Conservation (phyloP, 2,888 invertebrate genomes). For the Dascillus cervinus region DNA sequence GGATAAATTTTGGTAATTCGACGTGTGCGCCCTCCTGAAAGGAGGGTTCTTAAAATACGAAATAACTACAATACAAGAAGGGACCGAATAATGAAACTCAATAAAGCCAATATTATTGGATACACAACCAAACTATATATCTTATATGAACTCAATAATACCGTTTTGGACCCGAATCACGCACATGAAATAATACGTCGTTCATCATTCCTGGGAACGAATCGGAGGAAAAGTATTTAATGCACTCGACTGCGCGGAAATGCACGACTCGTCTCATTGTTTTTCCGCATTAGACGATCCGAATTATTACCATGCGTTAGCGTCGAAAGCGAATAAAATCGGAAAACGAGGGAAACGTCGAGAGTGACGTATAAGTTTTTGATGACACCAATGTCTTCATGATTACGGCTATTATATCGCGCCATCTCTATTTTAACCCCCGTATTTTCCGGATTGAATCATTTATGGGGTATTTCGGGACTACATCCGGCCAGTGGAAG, state of each 20-base stretch:
- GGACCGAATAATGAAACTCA: slow-evolving; percentile 10
- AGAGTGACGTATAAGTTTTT: slow-evolving; percentile 10
- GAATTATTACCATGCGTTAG: too few relatives aligned
- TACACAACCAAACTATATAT: too few relatives aligned
- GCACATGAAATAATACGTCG: slow-evolving; percentile 20
- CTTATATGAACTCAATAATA: slow-evolving; percentile 15
- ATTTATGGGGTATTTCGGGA: slow-evolving; percentile 13
- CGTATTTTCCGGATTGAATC: slow-evolving; percentile 14
- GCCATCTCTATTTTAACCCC: slow-evolving; percentile 13
- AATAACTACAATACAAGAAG: slow-evolving; percentile 3
- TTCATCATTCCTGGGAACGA: slow-evolving; percentile 17
- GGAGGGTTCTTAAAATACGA: too few relatives aligned
- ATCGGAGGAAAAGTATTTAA: too few relatives aligned
- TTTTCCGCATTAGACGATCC: too few relatives aligned
- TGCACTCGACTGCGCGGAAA: too few relatives aligned
- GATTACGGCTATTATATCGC: slow-evolving; percentile 15
- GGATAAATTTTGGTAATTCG: too few relatives aligned
- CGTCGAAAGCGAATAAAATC: too few relatives aligned
- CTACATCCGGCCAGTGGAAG: slow-evolving; percentile 10
- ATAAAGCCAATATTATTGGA: slow-evolving; percentile 17
- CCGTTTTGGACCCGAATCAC: slow-evolving; percentile 18
- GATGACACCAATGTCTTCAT: slow-evolving; percentile 14
- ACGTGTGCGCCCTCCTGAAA: too few relatives aligned
- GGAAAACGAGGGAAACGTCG: slow-evolving; percentile 3
- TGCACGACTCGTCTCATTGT: too few relatives aligned